These are phyloP conservation scores for Nemopilema nomurai DNA, from an alignment of 30 jellyfish, hydroid and myxozoan species.

Conservation along the genomic window DNA sequence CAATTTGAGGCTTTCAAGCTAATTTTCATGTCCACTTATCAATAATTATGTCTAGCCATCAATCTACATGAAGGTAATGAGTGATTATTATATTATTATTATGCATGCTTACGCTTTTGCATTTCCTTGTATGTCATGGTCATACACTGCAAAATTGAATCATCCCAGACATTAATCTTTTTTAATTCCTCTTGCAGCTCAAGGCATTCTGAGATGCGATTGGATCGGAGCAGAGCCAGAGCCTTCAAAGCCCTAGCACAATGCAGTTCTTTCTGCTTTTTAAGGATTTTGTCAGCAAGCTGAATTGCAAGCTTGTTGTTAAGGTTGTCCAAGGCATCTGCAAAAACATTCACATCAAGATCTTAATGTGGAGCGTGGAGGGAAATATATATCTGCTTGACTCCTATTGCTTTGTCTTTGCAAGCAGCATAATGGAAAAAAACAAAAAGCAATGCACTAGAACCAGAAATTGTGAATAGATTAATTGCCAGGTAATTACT, in stretches of 20 bases:
- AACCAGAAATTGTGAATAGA: too few relatives aligned
- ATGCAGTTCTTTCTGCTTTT: constrained; percentile 79
- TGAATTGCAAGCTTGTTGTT: constrained; percentile 92
- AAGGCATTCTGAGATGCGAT: constrained; percentile 67
- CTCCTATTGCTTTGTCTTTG: too few relatives aligned
- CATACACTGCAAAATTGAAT: constrained; percentile 93
- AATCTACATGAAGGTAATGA: not conserved
- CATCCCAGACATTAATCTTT: constrained; percentile 70
- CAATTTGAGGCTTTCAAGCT: too few relatives aligned
- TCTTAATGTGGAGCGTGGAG: too few relatives aligned
- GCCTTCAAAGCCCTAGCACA: constrained; percentile 99
- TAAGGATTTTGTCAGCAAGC: constrained; percentile 89
- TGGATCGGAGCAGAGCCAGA: constrained; percentile 80
- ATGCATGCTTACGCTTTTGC: constrained; percentile 69
- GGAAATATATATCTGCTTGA: too few relatives aligned
- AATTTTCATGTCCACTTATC: too few relatives aligned
- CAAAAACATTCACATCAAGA: too few relatives aligned
- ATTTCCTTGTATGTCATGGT: constrained; percentile 93
- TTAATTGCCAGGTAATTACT: too few relatives aligned
- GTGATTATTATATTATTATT: too few relatives aligned
- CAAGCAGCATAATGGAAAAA: too few relatives aligned
- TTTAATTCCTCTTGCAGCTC: constrained; percentile 71
- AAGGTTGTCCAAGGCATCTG: constrained; percentile 96
- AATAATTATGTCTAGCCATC: too few relatives aligned
- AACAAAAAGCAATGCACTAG: too few relatives aligned